Percentiles rank a stretch among this genome's conserved stretches.
These are phyloP conservation scores for Conops quadrifasciatus DNA, from an alignment of 2,888 invertebrate genomes.

Conservation along the genomic window DNA sequence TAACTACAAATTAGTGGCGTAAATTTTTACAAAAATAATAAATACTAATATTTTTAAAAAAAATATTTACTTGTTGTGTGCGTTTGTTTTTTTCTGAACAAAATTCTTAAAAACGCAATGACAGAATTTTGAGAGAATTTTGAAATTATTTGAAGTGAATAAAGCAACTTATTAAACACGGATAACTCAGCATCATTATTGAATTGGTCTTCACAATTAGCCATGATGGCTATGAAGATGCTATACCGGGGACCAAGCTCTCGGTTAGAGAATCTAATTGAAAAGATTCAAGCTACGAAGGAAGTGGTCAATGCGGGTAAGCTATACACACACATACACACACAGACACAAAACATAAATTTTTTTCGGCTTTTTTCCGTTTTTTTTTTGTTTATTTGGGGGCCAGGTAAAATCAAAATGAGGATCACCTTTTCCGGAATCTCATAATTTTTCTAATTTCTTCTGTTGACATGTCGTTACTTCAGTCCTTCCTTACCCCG, in stretches of 20 bases:
- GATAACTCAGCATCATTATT: constrained; percentile 14
- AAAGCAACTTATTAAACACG: constrained; percentile 20
- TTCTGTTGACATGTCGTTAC: too few relatives aligned
- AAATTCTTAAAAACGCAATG: constrained; percentile 7
- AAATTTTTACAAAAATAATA: background rate
- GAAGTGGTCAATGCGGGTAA: constrained; percentile 67
- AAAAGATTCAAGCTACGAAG: constrained; percentile 87
- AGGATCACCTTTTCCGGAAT: background rate
- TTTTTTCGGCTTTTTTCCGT: too few relatives aligned
- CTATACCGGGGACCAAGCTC: constrained; percentile 88
- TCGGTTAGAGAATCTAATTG: constrained; percentile 82
- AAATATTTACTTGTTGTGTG: constrained; percentile 35
- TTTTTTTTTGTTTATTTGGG: background rate
- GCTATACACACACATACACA: background rate
- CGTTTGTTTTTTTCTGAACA: constrained; percentile 1
- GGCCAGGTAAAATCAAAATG: background rate
- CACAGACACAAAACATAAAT: too few relatives aligned
- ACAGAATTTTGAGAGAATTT: too few relatives aligned
- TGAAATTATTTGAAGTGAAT: too few relatives aligned
- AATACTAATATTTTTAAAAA: constrained; percentile 5
- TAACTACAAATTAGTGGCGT: too few relatives aligned
- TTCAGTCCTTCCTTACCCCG: too few relatives aligned
- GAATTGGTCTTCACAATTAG: constrained; percentile 41
- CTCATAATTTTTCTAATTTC: too few relatives aligned
- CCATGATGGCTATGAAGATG: constrained; percentile 70